Evolutionary conservation across 1,140 invertebrate species (phyloP).

Genomic region (Carposina sasakii): DNA sequence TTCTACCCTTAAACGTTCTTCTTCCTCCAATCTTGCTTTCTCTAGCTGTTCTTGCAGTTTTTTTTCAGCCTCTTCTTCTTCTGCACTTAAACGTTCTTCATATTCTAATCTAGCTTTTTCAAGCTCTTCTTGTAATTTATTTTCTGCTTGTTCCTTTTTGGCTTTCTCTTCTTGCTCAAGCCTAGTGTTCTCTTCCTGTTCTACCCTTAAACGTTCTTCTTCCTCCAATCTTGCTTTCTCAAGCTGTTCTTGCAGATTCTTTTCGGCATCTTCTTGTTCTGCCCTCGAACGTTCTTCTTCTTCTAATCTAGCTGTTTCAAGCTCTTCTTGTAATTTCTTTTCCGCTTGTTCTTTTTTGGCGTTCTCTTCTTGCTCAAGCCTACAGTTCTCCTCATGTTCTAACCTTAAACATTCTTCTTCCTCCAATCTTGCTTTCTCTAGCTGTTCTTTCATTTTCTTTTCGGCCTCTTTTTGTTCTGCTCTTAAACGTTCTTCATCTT

Average conservation of each 20-base stretch:
- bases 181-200: too few species aligned
- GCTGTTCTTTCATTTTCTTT: conserved; percentile 26
- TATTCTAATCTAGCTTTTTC: conserved; percentile 18
- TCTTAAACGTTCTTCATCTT: conserved; percentile 17
- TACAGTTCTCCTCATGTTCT: conserved; percentile 23
- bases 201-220: conserved; percentile 17
- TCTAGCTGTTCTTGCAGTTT: conserved; percentile 17
- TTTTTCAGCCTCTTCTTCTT: conserved; percentile 18
- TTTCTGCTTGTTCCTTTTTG: conserved; percentile 20
- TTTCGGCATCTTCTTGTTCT: conserved; percentile 19
- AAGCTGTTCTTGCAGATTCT: conserved; percentile 28
- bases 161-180: conserved; percentile 22
- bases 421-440: conserved; percentile 21
- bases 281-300: conserved; percentile 15
- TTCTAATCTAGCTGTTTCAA: conserved; percentile 21
- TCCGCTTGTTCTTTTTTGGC: conserved; percentile 20
- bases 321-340: conserved; percentile 21
- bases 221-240: conserved; percentile 24
- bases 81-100: too few species aligned
- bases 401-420: conserved; percentile 21
- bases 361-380: conserved; percentile 19
- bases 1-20: conserved; percentile 24
- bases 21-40: conserved; percentile 22
- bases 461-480: conserved; percentile 21
- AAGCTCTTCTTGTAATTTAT: conserved; percentile 28